Evolutionary conservation across 2,888 invertebrate species (phyloP).

Genomic region (Phalera bucephala): DNA sequence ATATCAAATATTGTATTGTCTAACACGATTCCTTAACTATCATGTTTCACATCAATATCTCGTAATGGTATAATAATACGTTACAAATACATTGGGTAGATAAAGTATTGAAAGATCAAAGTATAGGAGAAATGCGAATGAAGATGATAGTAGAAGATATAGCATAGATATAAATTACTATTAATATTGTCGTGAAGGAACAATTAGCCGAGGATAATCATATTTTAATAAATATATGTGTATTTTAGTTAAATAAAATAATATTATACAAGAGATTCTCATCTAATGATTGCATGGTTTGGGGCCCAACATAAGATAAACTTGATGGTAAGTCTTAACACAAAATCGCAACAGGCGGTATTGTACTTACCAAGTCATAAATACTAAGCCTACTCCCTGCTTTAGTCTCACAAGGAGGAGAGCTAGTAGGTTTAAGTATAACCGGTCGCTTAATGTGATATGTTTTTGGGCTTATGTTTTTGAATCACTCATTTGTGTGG

Average conservation of each 20-base stretch:
- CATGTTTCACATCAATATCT: constrained; percentile 80
- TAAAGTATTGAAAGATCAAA: constrained; percentile 50
- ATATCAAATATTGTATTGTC: constrained; percentile 84
- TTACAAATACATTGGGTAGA: constrained; percentile 67
- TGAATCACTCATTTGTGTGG: too few relatives aligned
- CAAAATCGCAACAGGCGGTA: too few relatives aligned
- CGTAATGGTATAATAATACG: constrained; percentile 66
- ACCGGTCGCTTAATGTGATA: too few relatives aligned
- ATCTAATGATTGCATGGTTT: too few relatives aligned
- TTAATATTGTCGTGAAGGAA: constrained; percentile 72
- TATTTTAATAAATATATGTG: constrained; percentile 23
- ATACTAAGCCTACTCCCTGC: too few relatives aligned
- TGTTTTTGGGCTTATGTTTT: too few relatives aligned
- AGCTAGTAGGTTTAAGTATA: too few relatives aligned
- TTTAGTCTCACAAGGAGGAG: too few relatives aligned
- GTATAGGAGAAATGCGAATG: constrained; percentile 19
- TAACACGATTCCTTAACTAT: constrained; percentile 82
- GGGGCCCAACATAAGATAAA: too few relatives aligned
- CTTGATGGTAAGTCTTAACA: too few relatives aligned
- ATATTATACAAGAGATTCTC: too few relatives aligned
- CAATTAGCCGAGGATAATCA: constrained; percentile 52
- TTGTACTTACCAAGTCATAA: too few relatives aligned
- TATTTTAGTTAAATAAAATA: constrained; percentile 24
- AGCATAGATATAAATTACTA: constrained; percentile 22
- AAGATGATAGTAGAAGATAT: constrained; percentile 19